Conservation (phyloP, 35 echinoderm and acorn worm genomes). For the Stichopus chloronotus region DNA sequence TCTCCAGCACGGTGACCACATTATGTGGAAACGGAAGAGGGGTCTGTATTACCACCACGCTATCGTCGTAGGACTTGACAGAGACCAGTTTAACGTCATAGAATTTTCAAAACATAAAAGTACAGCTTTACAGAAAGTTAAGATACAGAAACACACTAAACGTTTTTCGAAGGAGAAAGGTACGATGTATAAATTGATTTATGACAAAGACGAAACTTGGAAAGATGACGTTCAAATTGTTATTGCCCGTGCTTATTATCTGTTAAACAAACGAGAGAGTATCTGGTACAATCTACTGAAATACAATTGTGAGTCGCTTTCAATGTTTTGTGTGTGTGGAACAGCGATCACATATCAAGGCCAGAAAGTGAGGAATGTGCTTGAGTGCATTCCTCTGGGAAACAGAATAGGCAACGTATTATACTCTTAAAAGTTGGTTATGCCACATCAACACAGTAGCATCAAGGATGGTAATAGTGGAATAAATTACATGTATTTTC, state of each 20-base stretch:
- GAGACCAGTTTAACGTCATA: neutral
- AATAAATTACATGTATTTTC: no score
- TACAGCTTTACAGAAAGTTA: neutral
- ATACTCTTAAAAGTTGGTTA: neutral
- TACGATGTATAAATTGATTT: neutral
- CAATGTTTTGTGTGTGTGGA: neutral
- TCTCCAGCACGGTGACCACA: neutral
- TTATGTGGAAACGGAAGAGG: neutral
- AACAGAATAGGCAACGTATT: neutral
- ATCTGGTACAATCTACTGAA: neutral
- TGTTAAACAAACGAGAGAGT: neutral
- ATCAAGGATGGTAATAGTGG: no score
- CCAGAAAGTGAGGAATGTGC: neutral
- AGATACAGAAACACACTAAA: neutral
- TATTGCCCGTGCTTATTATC: neutral
- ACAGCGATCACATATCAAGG: neutral
- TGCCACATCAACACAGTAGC: no score
- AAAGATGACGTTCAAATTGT: constrained; percentile 1
- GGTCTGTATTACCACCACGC: neutral
- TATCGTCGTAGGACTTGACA: neutral
- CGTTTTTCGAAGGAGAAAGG: neutral
- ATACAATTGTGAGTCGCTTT: constrained; percentile 1
- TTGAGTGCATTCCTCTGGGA: neutral
- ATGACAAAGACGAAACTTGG: neutral
- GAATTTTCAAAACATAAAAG: neutral